Evolutionary conservation across 2,113 vertebrate species (phyloP).

Genomic region (Nothobranchius furzeri): DNA sequence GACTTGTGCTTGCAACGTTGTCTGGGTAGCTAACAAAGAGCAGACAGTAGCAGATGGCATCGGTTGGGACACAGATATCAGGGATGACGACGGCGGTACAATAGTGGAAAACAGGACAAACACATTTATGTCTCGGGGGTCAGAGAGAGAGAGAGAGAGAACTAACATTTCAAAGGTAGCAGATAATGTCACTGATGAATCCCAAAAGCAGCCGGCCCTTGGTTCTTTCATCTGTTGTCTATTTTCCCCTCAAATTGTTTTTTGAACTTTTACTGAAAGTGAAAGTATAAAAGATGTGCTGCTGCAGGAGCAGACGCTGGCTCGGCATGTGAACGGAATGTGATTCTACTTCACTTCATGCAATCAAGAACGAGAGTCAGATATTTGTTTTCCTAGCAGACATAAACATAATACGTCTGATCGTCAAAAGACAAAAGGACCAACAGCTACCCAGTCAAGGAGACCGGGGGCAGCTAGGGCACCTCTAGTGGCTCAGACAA

Average conservation of each 20-base stretch:
- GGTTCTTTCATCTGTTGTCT: constrained; percentile 6
- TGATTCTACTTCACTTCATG: constrained; percentile 19
- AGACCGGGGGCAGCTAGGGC: constrained; percentile 42
- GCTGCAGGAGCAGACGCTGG: constrained; percentile 37
- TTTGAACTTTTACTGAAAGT: background rate
- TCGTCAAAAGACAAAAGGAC: constrained; percentile 16
- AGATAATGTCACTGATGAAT: constrained; percentile 43
- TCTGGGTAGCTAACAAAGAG: constrained; percentile 22
- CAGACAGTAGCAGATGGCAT: constrained; percentile 1
- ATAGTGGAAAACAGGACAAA: constrained; percentile 32
- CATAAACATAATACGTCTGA: constrained; percentile 58
- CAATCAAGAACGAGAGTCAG: background rate
- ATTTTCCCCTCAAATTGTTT: background rate
- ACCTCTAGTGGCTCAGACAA: constrained; percentile 56
- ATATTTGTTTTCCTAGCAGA: background rate
- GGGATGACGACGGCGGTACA: constrained; percentile 22
- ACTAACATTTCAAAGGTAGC: constrained; percentile 45
- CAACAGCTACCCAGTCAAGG: constrained; percentile 17
- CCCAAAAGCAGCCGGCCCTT: constrained; percentile 6
- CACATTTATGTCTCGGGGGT: constrained; percentile 38
- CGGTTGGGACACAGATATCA: constrained; percentile 18
- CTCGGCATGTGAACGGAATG: constrained; percentile 44
- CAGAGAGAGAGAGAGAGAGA: constrained; percentile 5
- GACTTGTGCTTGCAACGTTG: constrained; percentile 33
- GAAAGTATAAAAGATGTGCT: constrained; percentile 14